Evolutionary conservation across 2,888 invertebrate species (phyloP).

Genomic region (Balanococcus diminutus): DNA sequence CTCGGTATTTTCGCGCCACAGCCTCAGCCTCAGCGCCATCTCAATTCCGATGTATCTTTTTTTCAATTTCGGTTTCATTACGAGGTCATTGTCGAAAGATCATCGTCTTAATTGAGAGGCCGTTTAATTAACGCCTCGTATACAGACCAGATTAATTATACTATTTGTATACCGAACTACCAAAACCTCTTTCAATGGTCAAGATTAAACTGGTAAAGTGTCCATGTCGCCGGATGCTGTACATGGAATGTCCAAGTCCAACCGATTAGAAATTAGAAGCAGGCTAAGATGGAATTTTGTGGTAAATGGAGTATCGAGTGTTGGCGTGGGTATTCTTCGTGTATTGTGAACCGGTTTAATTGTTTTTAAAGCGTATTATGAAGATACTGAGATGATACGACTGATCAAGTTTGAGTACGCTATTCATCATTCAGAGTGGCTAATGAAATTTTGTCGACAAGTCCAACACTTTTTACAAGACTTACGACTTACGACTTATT

Average conservation of each 20-base stretch:
- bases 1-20: neutral
- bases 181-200: neutral
- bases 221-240: neutral
- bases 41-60: too few species aligned
- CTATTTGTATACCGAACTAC: too few species aligned
- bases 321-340: neutral
- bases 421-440: too few species aligned
- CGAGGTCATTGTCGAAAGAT: neutral
- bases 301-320: neutral
- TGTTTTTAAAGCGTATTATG: too few species aligned
- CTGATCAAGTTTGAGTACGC: too few species aligned
- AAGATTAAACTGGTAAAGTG: neutral
- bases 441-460: too few species aligned
- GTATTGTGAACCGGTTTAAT: neutral
- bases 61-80: slow-evolving; percentile 7
- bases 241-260: neutral
- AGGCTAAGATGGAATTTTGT: neutral
- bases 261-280: neutral
- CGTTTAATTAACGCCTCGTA: neutral
- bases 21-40: neutral
- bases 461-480: too few species aligned
- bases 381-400: too few species aligned
- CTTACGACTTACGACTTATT: too few species aligned
- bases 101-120: neutral
- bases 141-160: neutral